Base-by-base conservation (phyloP, 2,113 vertebrate species). In the Shinisaurus crocodilurus region DNA sequence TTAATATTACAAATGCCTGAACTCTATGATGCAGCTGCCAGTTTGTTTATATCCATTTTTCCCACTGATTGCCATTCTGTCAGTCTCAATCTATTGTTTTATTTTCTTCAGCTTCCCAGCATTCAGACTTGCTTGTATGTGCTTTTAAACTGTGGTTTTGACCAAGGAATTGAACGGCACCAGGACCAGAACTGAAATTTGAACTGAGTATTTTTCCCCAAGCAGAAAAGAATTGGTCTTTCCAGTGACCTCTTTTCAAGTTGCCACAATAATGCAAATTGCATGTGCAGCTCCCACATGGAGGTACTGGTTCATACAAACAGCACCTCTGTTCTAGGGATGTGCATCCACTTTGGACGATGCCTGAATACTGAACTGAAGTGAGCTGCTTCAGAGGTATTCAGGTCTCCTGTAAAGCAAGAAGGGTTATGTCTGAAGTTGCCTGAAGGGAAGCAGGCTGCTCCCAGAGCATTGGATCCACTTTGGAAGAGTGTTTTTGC, bases 1-100 rank as follows among this genome's bases (percentile, higher is more conserved):
- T 88, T 88, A 80, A 88, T 88, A 79, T 88, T 88, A 57, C 77
- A 88, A 67, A 54, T 88, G 45, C 45, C 87, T 81, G 45, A 57
- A 32, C 67, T 57, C 65, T 15, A 57, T 82, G 18, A 27, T 40
- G 65, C 65, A 82, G 65, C 79, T 77, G 86, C 74, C 37, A 18
- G 29, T 45, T 72, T 89, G 37, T 57, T 89, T 82, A 82, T 72
- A 72, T 57, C 23, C 65, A 88, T 88, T 88, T 57, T 82, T 16
- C 63, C n/a, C 29, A 20, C 63, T 60, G 88, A 74, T 60, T 74
- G 50, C 67, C 15, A 23, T 57, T 54, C 67, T 60, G 87, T 80
- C 86, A 69, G 75, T 67, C 37, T 57, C 77, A 82, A 34, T 82
- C 37, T 70, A 16, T 82, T 70, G 45, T 81, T 88, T 81, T 69